Percentiles rank a stretch among this genome's conserved stretches.
These are phyloP conservation scores for Desmophyllum pertusum DNA, from an alignment of 92 coral and sea anemone species.

Conservation along the genomic window DNA sequence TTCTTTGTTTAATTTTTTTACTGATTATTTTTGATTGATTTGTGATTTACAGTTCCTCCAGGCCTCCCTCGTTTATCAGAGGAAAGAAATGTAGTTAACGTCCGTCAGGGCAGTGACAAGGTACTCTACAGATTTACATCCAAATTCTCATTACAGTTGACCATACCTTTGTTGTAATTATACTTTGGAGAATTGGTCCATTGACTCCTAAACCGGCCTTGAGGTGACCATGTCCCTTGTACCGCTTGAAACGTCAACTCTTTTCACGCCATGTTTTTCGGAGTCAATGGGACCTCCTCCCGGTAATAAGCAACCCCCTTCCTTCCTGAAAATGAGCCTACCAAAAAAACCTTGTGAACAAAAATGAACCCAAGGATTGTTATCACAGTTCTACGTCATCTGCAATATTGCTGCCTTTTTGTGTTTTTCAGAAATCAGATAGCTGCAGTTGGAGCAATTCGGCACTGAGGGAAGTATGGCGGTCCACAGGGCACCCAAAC, in stretches of 20 bases:
- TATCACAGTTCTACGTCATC: too few species aligned
- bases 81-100: slow-evolving; percentile 46
- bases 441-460: slow-evolving; percentile 36
- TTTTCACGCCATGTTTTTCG: too few species aligned
- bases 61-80: slow-evolving; percentile 54
- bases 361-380: too few species aligned
- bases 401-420: background rate
- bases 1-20: background rate
- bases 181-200: too few species aligned
- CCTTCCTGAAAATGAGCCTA: too few species aligned
- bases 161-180: background rate
- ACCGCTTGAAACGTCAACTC: too few species aligned
- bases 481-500: slow-evolving; percentile 41
- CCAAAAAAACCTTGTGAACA: too few species aligned
- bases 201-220: too few species aligned
- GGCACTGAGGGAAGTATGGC: slow-evolving; percentile 60
- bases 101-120: slow-evolving; percentile 49
- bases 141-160: background rate
- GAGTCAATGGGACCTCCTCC: too few species aligned
- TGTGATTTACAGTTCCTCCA: slow-evolving; percentile 53
- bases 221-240: too few species aligned
- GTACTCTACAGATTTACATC: background rate
- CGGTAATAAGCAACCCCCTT: too few species aligned
- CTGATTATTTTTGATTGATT: too few species aligned
- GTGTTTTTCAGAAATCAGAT: slow-evolving; percentile 2